Base-by-base conservation (phyloP, 2,113 vertebrate species). In the Serilophus lunatus region DNA sequence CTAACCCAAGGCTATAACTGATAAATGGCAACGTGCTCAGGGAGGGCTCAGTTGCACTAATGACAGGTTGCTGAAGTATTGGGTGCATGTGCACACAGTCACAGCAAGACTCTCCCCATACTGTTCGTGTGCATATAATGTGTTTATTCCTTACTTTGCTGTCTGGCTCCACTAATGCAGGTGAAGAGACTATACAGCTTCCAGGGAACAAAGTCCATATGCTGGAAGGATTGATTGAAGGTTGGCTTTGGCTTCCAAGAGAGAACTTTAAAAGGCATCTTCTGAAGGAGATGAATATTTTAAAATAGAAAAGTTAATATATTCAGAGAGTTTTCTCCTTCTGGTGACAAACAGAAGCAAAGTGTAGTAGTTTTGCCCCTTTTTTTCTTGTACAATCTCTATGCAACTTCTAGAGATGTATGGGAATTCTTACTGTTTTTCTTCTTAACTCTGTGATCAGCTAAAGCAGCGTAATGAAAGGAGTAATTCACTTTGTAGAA, bases 331-430 rank as follows among this genome's bases (percentile, higher is more conserved):
- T 20, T 89, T 56, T 54, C 51, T 64, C 33, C 18, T n/a, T 86
- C 54, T 5, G 2, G 18, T 87, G 40, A 54, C 33, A 45, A 83
- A 83, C 8, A 81, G 57, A 91, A 75, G 47, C 22, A 23, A 85
- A 59, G 24, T 40, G 7, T 63, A 42, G 23, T 31, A 15, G 29
- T 68, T 74, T 86, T 69, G 26, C 40, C 13, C 12, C 7, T 8
- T 47, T 45, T 47, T 89, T 53, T 78, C 60, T 79, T 56, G 35
- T 49, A 47, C 42, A 47, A 25, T 50, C 36, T 61, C 51, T 74
- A 11, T 2, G 1, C 24, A 56, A 9, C 28, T 66, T 66, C 26
- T 63, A 29, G 20, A 51, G 24, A 9, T 51, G 3, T 0, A 0
- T 49, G 33, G 40, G 69, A 75, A 65, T 90, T 87, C 20, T 90